These are phyloP conservation scores for Calcarius ornatus DNA, from an alignment of 2,113 vertebrate genomes.

Conservation along the genomic window DNA sequence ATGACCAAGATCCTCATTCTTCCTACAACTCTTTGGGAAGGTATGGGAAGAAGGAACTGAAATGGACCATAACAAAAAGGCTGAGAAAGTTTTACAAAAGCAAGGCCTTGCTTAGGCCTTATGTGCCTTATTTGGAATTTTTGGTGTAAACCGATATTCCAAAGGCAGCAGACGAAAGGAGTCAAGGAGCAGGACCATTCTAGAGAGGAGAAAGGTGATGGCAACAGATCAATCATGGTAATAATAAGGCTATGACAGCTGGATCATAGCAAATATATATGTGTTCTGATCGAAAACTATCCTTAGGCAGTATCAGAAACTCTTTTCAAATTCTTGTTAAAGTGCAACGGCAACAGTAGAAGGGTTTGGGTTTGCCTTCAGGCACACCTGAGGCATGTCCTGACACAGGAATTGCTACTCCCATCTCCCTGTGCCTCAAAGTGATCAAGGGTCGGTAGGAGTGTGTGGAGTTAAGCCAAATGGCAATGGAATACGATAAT, in stretches of 20 bases:
- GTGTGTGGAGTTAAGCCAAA: neutral
- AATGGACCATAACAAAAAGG: neutral
- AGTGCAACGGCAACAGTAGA: neutral
- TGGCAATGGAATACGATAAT: neutral
- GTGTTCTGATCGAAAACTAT: neutral
- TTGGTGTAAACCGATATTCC: neutral
- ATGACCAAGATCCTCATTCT: neutral
- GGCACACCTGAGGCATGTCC: neutral
- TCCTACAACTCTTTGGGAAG: neutral
- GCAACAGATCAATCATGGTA: fast-evolving
- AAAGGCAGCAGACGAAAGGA: neutral
- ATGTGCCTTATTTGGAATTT: neutral
- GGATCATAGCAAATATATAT: neutral
- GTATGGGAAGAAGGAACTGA: neutral
- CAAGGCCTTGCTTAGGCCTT: neutral
- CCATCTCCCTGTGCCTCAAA: neutral
- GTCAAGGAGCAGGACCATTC: neutral
- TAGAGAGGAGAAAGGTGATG: neutral
- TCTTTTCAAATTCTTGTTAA: neutral
- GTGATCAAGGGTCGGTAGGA: neutral
- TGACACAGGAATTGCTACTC: neutral
- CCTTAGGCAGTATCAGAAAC: neutral
- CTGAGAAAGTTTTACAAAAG: neutral
- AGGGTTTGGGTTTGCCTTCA: neutral
- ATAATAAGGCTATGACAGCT: neutral